A percentile compares a stretch with the other conserved stretches of the same genome.
Evolutionary conservation across 2,797 vertebrate genomes (phyloP).

Genomic region (Oreortyx pictus): DNA sequence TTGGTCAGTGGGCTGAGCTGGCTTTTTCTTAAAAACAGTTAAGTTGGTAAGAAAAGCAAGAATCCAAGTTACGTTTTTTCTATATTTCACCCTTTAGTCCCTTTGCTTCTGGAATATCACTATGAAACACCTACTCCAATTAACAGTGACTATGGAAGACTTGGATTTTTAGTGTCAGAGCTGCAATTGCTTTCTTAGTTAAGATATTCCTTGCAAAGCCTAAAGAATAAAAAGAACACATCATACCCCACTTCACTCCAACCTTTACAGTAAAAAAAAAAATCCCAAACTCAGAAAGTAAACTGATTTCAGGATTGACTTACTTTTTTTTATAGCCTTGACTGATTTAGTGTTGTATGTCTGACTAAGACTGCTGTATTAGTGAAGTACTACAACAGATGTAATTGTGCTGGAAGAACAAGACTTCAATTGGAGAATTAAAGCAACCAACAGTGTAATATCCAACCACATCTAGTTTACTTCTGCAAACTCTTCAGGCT

Average conservation of each 20-base stretch:
- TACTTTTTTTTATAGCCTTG: neutral
- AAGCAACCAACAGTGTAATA: neutral
- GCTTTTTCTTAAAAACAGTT: neutral
- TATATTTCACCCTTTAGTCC: neutral
- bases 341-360: neutral
- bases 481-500: neutral
- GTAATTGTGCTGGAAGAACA: neutral
- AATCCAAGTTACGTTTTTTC: neutral
- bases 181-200: neutral
- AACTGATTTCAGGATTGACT: neutral
- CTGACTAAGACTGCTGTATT: neutral
- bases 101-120: neutral
- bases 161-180: neutral
- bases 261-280: neutral
- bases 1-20: neutral
- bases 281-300: neutral
- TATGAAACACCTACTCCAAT: neutral
- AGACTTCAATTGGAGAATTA: neutral
- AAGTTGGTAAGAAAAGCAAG: neutral
- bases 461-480: neutral
- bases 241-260: neutral
- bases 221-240: neutral
- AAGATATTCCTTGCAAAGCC: neutral
- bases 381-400: neutral
- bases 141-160: neutral